Evolutionary conservation across 2,113 vertebrate species (phyloP).

Genomic region (Callopanchax toddi): DNA sequence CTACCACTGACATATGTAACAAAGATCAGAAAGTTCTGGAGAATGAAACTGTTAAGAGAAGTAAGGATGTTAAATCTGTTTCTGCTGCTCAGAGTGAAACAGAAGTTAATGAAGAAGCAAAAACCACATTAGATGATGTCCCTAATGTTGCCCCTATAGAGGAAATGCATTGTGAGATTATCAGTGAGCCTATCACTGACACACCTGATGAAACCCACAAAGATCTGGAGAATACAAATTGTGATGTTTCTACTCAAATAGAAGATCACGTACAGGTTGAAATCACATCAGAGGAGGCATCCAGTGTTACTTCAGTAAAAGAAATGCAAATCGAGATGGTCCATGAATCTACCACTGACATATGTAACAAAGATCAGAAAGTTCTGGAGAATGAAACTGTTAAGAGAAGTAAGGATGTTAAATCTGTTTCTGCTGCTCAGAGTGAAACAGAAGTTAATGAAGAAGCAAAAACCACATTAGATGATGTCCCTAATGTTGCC

Average conservation of each 20-base stretch:
- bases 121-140: constrained; percentile 1
- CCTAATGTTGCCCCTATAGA: not conserved
- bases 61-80: constrained; percentile 1
- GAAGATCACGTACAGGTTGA: constrained; percentile 8
- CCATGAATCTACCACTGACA: not conserved
- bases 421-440: constrained; percentile 2
- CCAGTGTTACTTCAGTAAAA: not conserved
- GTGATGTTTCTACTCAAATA: constrained; percentile 10
- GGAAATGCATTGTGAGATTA: constrained; percentile 1
- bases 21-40: not conserved
- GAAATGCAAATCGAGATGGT: constrained; percentile 24
- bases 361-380: constrained; percentile 1
- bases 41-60: constrained; percentile 1
- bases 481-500: constrained; percentile 4
- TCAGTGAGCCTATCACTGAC: constrained; percentile 3
- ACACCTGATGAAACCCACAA: not conserved
- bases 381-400: not conserved
- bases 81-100: not conserved
- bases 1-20: not conserved
- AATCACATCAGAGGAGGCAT: constrained; percentile 18
- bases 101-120: constrained; percentile 11
- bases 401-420: not conserved
- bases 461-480: constrained; percentile 7
- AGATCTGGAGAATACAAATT: not conserved
- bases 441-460: constrained; percentile 19